phyloP scores from a whole-genome alignment of 2,888 invertebrate genomes.

The Ochropacha duplaris region DNA sequence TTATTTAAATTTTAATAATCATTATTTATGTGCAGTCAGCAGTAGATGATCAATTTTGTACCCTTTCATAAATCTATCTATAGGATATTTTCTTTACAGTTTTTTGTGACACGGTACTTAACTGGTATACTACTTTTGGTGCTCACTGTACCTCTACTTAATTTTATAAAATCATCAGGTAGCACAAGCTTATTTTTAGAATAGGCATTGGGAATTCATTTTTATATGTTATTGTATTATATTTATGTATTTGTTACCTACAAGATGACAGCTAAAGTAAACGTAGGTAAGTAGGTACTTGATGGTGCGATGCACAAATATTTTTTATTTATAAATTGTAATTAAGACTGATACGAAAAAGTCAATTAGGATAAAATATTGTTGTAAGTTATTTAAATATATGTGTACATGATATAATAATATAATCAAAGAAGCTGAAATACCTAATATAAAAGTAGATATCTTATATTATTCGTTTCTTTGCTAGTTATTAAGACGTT shows the following conservation, averaged over 20 bases:
- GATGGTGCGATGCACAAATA: constrained; percentile 5
- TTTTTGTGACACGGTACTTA: no score
- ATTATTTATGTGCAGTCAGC: background rate
- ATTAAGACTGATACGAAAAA: constrained; percentile 60
- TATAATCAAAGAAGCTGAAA: background rate
- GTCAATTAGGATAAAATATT: constrained; percentile 51
- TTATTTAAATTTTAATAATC: background rate
- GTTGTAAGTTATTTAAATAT: background rate
- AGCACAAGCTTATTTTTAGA: no score
- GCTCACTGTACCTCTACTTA: no score
- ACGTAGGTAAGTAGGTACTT: no score
- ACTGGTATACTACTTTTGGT: no score
- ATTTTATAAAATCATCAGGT: no score
- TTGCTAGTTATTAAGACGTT: background rate
- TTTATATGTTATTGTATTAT: background rate
- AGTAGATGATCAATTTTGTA: no score
- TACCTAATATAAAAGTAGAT: background rate
- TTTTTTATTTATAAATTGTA: constrained; percentile 15
- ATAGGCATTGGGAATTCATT: background rate
- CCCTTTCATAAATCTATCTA: no score
- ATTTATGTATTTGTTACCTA: background rate
- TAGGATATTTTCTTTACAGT: no score
- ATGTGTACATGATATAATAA: no score
- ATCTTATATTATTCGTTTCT: background rate
- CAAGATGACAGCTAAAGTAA: constrained; percentile 2